Percentiles rank a stretch among this genome's conserved stretches.
Evolutionary conservation across 2,888 invertebrate species (phyloP).

Genomic region (Cerastoderma edule): DNA sequence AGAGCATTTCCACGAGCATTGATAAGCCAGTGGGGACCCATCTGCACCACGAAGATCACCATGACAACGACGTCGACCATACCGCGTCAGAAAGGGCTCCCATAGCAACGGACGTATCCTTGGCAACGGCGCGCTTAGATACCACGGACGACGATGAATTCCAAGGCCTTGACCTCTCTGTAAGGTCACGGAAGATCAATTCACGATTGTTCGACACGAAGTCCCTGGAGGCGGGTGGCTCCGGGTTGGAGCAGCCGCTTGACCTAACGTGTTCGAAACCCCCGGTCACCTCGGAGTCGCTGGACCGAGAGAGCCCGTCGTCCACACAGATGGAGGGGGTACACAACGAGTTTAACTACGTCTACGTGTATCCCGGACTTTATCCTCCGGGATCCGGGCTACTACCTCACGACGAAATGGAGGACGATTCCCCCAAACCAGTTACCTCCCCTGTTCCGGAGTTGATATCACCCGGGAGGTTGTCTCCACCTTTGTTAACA

Average conservation of each 20-base stretch:
- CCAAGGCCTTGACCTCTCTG: slow-evolving; percentile 51
- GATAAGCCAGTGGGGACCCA: not conserved
- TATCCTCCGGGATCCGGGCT: slow-evolving; percentile 41
- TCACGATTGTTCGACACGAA: slow-evolving; percentile 50
- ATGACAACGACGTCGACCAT: slow-evolving; percentile 45
- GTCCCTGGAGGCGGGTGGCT: slow-evolving; percentile 27
- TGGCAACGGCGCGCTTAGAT: slow-evolving; percentile 50
- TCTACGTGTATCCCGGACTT: slow-evolving; percentile 52
- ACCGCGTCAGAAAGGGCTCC: slow-evolving; percentile 35
- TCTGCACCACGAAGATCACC: slow-evolving; percentile 33
- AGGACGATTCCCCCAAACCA: slow-evolving; percentile 28
- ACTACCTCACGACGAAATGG: slow-evolving; percentile 36
- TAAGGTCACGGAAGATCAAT: slow-evolving; percentile 39
- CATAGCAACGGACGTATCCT: slow-evolving; percentile 48
- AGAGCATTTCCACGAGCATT: slow-evolving; percentile 38
- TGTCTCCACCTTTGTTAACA: slow-evolving; percentile 30
- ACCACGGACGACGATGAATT: slow-evolving; percentile 54
- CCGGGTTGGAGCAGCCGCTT: slow-evolving; percentile 38
- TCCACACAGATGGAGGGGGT: slow-evolving; percentile 43
- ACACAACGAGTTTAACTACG: slow-evolving; percentile 49
- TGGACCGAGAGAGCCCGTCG: slow-evolving; percentile 32
- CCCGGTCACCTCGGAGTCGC: slow-evolving; percentile 15
- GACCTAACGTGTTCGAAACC: slow-evolving; percentile 51
- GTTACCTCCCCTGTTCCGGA: slow-evolving; percentile 47
- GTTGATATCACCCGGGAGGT: slow-evolving; percentile 38